A percentile compares a stretch with the other conserved stretches of the same genome.
These are phyloP conservation scores for Zygaena filipendulae DNA, from an alignment of 2,888 invertebrate species.

Conservation along the genomic window DNA sequence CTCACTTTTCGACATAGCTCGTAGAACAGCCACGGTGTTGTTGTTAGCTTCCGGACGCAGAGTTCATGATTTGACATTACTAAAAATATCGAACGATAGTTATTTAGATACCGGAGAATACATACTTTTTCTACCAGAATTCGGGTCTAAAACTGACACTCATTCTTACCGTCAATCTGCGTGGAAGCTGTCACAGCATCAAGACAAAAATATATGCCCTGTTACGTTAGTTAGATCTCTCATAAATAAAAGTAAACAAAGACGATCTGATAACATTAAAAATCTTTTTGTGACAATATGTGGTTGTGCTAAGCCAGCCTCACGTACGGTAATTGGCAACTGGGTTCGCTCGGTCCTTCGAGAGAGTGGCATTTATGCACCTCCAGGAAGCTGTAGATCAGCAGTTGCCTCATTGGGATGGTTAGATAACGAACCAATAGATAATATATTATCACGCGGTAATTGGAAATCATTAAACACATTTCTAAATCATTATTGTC, in stretches of 20 bases:
- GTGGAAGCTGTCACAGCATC: constrained; percentile 3
- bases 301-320: not conserved
- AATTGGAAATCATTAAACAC: constrained; percentile 3
- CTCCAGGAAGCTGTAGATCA: constrained; percentile 4
- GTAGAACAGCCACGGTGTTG: constrained; percentile 8
- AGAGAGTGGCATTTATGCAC: constrained; percentile 3
- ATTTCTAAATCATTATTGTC: constrained; percentile 5
- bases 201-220: not conserved
- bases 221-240: no score
- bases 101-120: no score
- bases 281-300: no score
- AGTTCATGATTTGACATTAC: no score
- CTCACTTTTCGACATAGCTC: constrained; percentile 4
- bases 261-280: no score
- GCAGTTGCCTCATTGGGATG: constrained; percentile 5
- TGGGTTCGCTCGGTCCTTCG: constrained; percentile 2
- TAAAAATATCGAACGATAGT: constrained; percentile 1
- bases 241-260: no score
- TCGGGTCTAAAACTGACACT: no score
- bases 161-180: constrained; percentile 3
- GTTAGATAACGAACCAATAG: constrained; percentile 4
- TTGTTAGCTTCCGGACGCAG: constrained; percentile 6
- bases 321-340: constrained; percentile 2
- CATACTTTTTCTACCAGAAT: no score
- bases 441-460: constrained; percentile 3